Conservation (phyloP, 30 jellyfish, hydroid and myxozoan species). For the Hydractinia symbiolongicarpus region DNA sequence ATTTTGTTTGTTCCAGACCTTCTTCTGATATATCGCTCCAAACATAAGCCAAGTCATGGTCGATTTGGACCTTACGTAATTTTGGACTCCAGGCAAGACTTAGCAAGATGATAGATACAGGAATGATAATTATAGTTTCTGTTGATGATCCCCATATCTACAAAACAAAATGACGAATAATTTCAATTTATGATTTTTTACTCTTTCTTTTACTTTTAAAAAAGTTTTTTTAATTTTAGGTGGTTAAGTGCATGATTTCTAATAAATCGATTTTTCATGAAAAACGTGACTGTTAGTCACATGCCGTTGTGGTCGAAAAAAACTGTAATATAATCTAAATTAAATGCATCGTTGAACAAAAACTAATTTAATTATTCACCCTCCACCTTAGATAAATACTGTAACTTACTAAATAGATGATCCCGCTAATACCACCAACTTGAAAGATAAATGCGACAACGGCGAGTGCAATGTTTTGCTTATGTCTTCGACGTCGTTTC, state of each 20-base stretch:
- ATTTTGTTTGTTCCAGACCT: constrained; percentile 20
- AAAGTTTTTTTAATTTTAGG: background rate
- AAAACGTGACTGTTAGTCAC: too few species aligned
- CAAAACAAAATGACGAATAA: background rate
- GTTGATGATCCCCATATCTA: background rate
- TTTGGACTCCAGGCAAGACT: constrained; percentile 91
- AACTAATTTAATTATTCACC: too few species aligned
- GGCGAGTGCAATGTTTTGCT: constrained; percentile 52
- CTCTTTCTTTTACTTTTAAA: background rate
- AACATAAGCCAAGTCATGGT: constrained; percentile 64
- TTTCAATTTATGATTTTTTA: background rate
- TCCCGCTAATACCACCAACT: constrained; percentile 81
- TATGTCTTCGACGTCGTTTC: constrained; percentile 45
- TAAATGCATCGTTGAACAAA: too few species aligned
- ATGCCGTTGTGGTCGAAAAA: too few species aligned
- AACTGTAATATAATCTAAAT: too few species aligned
- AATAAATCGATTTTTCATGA: too few species aligned
- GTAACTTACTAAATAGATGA: constrained; percentile 56
- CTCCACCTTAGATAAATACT: background rate
- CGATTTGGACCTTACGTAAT: constrained; percentile 65
- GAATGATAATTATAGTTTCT: constrained; percentile 4
- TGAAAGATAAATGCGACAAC: constrained; percentile 68
- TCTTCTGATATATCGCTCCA: constrained; percentile 27
- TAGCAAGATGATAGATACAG: constrained; percentile 27
- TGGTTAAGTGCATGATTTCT: background rate